Conservation (phyloP, 1,140 invertebrate species). For the Acromyrmex heyeri region DNA sequence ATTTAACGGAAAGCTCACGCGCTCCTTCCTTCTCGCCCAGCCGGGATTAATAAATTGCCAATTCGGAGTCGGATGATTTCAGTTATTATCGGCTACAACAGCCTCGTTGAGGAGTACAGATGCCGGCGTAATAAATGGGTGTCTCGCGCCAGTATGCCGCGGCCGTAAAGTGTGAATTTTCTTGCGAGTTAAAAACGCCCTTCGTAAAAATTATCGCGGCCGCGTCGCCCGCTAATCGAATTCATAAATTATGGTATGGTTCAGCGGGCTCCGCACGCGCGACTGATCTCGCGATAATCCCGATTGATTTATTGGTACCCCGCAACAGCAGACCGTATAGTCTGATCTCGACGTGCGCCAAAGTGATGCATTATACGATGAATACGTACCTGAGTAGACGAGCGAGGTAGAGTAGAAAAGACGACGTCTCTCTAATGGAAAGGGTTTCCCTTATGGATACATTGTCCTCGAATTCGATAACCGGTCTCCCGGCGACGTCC, state of each 20-base stretch:
- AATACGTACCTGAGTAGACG: slow-evolving; percentile 83
- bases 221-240: slow-evolving; percentile 56
- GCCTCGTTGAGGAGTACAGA: slow-evolving; percentile 48
- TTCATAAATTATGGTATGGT: slow-evolving; percentile 50
- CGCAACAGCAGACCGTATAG: slow-evolving; percentile 21
- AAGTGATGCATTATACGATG: slow-evolving; percentile 17
- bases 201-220: slow-evolving; percentile 52
- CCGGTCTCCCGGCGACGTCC: slow-evolving; percentile 79
- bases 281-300: slow-evolving; percentile 47
- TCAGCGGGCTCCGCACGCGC: slow-evolving; percentile 32
- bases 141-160: slow-evolving; percentile 40
- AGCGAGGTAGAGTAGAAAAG: slow-evolving; percentile 84
- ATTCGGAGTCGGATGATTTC: slow-evolving; percentile 64
- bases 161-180: slow-evolving; percentile 57
- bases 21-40: background rate
- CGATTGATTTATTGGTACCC: slow-evolving; percentile 36
- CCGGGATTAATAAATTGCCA: slow-evolving; percentile 71
- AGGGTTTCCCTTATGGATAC: slow-evolving; percentile 77
- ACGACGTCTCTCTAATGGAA: slow-evolving; percentile 82
- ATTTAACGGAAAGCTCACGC: slow-evolving; percentile 68
- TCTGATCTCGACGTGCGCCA: slow-evolving; percentile 31
- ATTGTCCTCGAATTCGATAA: slow-evolving; percentile 83
- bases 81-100: slow-evolving; percentile 68
- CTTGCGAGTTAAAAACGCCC: slow-evolving; percentile 36
- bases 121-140: slow-evolving; percentile 59